Base-by-base conservation (phyloP, 2,888 invertebrate genomes). In the Dascillus cervinus region DNA sequence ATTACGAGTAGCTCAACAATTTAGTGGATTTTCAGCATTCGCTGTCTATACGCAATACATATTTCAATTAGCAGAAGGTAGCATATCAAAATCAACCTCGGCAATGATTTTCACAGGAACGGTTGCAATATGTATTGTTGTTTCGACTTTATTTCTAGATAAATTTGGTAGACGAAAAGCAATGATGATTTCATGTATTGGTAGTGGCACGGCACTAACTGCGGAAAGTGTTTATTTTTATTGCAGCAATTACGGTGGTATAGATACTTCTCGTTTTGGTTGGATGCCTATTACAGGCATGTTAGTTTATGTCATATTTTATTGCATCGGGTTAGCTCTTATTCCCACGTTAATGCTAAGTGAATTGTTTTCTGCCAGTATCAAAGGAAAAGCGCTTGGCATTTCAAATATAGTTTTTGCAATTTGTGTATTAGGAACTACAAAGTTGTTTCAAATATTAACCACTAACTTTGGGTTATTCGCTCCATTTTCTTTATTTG, bases 281-380 rank as follows among this genome's bases (percentile, higher is more conserved):
- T 60, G 57, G 57, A 38, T 61, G 28, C 60, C 60, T 2, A 20
- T 60, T 3, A 41, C 43, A 3, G 54, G 53, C 4, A 46, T 61
- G 47, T 33, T 56, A 1, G 6, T 49, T 1, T 61, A 47, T 34
- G 32, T 54, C 1, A 14, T 34, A 2, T 11, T 32, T 2, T 31
- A 10, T 13, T 10, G 11, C 1, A 39, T 41, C 21, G 60, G 58
- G 4, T 33, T 55, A 11, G 52, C 47, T 2, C 44, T 53, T 4
- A 41, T 59, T 11, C 57, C 60, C 1, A 51, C 50, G 14, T 39
- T 58, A 22, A 50, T 58, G 46, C 15, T 49, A 8, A 53, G 55
- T 1, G 57, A 58, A 40, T 29, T 58, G 12, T 58, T 56, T 29
- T 52, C 54, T 4, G 46, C 56, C 4, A 39, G 51, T 37, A 52